phyloP scores from a whole-genome alignment of 2,797 vertebrate genomes.

The Pygocentrus nattereri region DNA sequence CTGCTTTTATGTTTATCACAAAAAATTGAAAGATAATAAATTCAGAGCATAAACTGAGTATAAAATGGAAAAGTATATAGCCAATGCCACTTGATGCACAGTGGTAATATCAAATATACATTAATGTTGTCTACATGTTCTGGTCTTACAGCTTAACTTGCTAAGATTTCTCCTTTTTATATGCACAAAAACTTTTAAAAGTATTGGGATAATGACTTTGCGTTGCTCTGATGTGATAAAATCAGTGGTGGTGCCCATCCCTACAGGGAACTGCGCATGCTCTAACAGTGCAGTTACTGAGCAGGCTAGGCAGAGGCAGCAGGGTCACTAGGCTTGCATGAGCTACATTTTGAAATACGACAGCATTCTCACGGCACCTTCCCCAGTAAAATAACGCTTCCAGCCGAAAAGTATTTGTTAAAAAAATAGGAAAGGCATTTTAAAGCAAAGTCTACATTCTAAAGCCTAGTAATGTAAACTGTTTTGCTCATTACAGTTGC shows the following conservation, averaged over 20 bases:
- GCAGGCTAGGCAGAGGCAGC: background rate
- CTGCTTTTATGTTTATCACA: too few species aligned
- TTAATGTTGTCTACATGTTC: too few species aligned
- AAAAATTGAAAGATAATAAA: too few species aligned
- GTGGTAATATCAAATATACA: too few species aligned
- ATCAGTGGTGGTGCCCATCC: background rate
- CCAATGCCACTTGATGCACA: too few species aligned
- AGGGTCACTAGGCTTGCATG: background rate
- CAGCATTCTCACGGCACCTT: background rate
- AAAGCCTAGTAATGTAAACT: constrained; percentile 50
- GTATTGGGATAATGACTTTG: too few species aligned
- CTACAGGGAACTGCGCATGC: background rate
- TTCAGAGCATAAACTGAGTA: too few species aligned
- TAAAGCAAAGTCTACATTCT: constrained; percentile 52
- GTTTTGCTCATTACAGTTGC: constrained; percentile 58
- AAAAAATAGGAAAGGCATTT: constrained; percentile 45
- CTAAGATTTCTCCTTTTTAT: too few species aligned
- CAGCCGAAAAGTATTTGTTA: constrained; percentile 37
- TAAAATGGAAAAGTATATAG: too few species aligned
- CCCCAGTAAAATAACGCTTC: constrained; percentile 20
- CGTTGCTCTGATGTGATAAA: too few species aligned
- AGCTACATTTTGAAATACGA: background rate
- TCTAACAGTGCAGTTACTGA: background rate
- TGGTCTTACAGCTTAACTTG: too few species aligned
- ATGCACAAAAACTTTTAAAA: too few species aligned